A percentile compares a stretch with the other conserved stretches of the same genome.
phyloP scores from a whole-genome alignment of 2,888 invertebrate genomes.

The Pristionchus arcanus region DNA sequence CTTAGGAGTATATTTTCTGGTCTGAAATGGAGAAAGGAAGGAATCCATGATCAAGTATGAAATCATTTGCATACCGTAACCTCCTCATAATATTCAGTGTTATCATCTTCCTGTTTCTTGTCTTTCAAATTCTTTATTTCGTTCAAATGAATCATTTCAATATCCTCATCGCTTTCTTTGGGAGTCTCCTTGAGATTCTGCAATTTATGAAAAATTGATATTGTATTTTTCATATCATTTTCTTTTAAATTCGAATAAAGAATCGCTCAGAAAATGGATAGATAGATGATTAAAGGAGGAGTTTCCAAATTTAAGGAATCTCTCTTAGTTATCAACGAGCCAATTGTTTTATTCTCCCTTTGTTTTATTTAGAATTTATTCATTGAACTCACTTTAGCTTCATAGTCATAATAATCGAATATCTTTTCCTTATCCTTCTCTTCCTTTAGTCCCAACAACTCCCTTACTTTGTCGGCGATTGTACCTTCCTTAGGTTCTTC shows the following conservation, averaged over 20 bases:
- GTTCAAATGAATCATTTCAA: neutral
- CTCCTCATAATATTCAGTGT: slow-evolving; percentile 38
- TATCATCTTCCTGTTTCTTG: neutral
- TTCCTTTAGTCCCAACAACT: slow-evolving; percentile 4
- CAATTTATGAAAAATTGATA: too few species aligned
- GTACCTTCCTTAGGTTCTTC: slow-evolving; percentile 15
- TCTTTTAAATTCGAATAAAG: too few species aligned
- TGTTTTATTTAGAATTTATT: neutral
- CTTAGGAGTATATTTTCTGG: slow-evolving; percentile 12
- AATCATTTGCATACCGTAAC: neutral
- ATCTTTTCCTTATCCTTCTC: slow-evolving; percentile 16
- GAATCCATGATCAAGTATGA: neutral
- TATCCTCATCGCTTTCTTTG: neutral
- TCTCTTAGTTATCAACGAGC: too few species aligned
- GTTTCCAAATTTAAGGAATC: too few species aligned
- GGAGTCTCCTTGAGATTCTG: neutral
- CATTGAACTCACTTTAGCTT: neutral
- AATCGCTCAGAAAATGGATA: too few species aligned
- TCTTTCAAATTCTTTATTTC: neutral
- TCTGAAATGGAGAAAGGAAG: neutral
- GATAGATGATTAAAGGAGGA: too few species aligned
- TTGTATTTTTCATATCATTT: too few species aligned
- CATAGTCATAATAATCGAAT: slow-evolving; percentile 32
- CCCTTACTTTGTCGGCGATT: slow-evolving; percentile 14
- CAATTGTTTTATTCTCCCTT: too few species aligned